Evolutionary conservation across 2,113 vertebrate genomes (phyloP), one percentile per base, ranked within the genome.

Genomic region (Etia nguti): DNA sequence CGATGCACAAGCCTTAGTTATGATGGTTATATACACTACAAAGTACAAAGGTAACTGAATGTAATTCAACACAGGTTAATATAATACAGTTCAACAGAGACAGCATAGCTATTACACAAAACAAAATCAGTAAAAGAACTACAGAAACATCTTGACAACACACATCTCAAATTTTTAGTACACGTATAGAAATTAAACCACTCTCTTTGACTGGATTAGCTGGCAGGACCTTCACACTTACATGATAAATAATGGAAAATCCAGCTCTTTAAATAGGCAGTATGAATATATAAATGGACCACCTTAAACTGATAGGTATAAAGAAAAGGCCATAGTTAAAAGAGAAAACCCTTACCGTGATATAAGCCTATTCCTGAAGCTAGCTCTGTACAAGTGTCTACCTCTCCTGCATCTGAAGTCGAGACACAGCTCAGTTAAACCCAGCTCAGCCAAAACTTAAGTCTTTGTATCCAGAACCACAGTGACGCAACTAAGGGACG

Each of bases 381-480:
- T 87, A 56, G 46, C 79, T 43, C 89, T 65, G 83, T 48, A 80
- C 73, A 46, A 65, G 86, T 70, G 82, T 73, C 86, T 75, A 79
- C 87, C 81, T 57, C 85, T 79, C 56, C 86, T 91, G 85, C 89
- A 82, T 81, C 81, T 82, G 89, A 79, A 92, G 80, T 70, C 59
- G 82, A 75, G 90, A 84, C 82, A 88, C 75, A 89, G 59, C 91
- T 91, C 83, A 83, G 88, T 87, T 86, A 90, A 93, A 83, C 80
- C 82, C 73, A 36, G 81, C 88, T 89, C 79, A 46, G 85, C 92
- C 92, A 90, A 92, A 93, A 91, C 86, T 92, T 94, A 94, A 95
- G 92, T 91, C 93, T 90, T 91, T 83, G 80, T 84, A 90, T 94
- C 90, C 90, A 83, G 89, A 92, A 95, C 94, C 93, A 94, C 94